phyloP scores from a whole-genome alignment of 2,113 vertebrate genomes.

The Stegastes partitus region DNA sequence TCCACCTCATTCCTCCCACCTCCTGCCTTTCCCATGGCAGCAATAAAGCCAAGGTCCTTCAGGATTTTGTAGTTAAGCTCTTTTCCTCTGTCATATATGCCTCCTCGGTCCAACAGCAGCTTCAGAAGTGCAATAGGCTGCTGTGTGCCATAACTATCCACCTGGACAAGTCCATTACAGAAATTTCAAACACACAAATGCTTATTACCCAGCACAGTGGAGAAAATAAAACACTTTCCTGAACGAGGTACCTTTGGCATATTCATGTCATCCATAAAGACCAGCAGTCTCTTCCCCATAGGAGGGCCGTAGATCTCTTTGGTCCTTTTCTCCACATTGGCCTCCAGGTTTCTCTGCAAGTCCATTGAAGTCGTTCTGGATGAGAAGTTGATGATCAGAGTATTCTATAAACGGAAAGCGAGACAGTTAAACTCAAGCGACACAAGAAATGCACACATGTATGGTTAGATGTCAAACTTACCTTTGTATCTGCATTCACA shows the following conservation, averaged over 20 bases:
- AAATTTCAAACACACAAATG: not conserved
- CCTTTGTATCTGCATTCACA: conserved; percentile 85
- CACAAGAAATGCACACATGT: not conserved
- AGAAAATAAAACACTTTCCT: not conserved
- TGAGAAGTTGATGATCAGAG: conserved; percentile 93
- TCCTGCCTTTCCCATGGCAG: conserved; percentile 96
- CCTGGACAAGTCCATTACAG: conserved; percentile 76
- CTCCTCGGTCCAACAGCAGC: conserved; percentile 92
- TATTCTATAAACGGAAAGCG: conserved; percentile 80
- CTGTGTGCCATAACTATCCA: conserved; percentile 96
- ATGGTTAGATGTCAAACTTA: conserved; percentile 65
- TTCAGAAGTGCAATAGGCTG: conserved; percentile 96
- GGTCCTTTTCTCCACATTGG: conserved; percentile 94
- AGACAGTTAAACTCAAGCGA: conserved; percentile 10
- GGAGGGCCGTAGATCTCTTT: conserved; percentile 94
- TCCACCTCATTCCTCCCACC: conserved; percentile 97
- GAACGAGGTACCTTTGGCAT: conserved; percentile 91
- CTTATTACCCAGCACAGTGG: not conserved
- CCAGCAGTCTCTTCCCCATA: conserved; percentile 92
- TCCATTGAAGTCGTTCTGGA: conserved; percentile 97
- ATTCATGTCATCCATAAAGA: conserved; percentile 98
- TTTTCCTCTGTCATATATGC: conserved; percentile 92
- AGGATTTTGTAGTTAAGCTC: conserved; percentile 93
- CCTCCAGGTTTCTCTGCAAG: conserved; percentile 94
- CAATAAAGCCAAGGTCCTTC: conserved; percentile 92